Evolutionary conservation across 2,888 invertebrate genomes (phyloP), one percentile per base, ranked within the genome.

Genomic region (Phasia obesa): DNA sequence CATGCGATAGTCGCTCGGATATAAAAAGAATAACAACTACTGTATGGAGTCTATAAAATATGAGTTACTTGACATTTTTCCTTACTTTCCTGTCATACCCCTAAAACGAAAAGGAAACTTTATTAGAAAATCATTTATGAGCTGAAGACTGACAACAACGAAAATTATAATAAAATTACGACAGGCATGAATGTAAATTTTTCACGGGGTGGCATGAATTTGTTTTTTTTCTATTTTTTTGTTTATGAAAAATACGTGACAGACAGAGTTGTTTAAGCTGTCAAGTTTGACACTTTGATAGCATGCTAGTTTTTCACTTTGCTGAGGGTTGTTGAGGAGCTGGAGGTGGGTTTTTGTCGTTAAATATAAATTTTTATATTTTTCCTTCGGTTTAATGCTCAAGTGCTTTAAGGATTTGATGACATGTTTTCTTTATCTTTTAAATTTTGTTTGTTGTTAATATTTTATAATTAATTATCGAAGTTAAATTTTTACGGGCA

Each of bases 191-290:
- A 69, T 49, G 49, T 38, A 31, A 55, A 74, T 25, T 44, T 57
- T 47, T 7, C 3, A 17, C 21, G 23, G 47, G 31, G 49, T 74
- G 69, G 65, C 11, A 44, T 15, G 31, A 21, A 35, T 2, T 11
- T 35, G n/a, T 35, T 35, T 59, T 59, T 21, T 31, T 19, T 38
- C 17, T 11, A 35, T 9, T 44, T n/a, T n/a, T n/a, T 31, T 35
- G 21, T 69, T n/a, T n/a, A 25, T 19, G 11, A 57, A 51, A 44
- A 35, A 60, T 60, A 51, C 71, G 55, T 78, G 78, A 81, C 69
- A 78, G 82, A 74, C 81, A 84, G 51, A 79, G 79, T 85, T 84
- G 83, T 73, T 84, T 82, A 78, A 76, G 76, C 73, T 84, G 85
- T 85, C 85, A 84, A 64, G 73, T 71, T 70, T 74, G 69, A 73